Percentiles rank a stretch among this genome's conserved stretches.
phyloP scores from a whole-genome alignment of 2,797 vertebrate species.

The Brachyrhaphis roseni region DNA sequence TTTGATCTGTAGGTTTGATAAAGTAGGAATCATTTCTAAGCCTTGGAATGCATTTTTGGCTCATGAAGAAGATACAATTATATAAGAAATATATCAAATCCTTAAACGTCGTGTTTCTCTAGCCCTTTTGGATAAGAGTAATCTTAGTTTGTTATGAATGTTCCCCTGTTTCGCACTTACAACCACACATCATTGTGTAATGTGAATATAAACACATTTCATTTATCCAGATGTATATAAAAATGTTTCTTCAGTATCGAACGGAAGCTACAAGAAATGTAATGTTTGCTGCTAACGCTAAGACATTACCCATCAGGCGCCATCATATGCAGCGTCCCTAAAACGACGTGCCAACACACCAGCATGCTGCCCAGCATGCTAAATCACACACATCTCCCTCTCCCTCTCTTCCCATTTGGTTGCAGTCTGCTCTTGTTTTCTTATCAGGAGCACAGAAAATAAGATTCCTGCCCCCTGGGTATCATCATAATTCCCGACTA shows the following conservation, averaged over 20 bases:
- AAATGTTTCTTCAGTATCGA: constrained; percentile 32
- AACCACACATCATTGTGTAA: not conserved
- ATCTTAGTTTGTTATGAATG: not conserved
- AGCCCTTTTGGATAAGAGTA: not conserved
- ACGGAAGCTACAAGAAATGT: constrained; percentile 36
- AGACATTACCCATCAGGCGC: constrained; percentile 51
- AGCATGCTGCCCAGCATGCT: constrained; percentile 59
- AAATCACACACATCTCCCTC: constrained; percentile 56
- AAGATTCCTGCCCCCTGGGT: constrained; percentile 75
- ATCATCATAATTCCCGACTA: constrained; percentile 77
- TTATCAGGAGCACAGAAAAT: constrained; percentile 77
- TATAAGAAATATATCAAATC: not conserved
- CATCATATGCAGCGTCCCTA: constrained; percentile 55
- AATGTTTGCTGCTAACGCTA: constrained; percentile 28
- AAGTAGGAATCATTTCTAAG: not conserved
- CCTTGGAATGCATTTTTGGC: not conserved
- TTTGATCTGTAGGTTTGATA: not conserved
- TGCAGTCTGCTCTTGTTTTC: constrained; percentile 69
- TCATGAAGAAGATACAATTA: not conserved
- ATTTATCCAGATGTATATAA: constrained; percentile 28
- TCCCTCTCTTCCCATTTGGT: constrained; percentile 41
- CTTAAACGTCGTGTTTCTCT: not conserved
- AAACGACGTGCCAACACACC: constrained; percentile 60
- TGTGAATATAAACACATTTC: not conserved
- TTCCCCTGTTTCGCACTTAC: not conserved